Conservation (phyloP, 2,888 invertebrate genomes). For the Aphodius granarius region DNA sequence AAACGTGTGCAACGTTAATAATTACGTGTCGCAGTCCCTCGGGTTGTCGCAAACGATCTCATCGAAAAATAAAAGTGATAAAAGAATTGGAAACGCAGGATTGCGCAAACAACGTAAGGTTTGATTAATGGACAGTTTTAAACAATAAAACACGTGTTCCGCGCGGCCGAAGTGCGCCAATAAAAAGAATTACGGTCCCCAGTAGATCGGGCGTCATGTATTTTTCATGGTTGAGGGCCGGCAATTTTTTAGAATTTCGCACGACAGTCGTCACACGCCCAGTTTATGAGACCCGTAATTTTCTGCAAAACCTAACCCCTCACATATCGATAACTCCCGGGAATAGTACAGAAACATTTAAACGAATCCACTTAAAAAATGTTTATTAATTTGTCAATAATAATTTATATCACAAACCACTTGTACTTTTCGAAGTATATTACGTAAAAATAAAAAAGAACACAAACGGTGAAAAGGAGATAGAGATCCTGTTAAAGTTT, state of each 20-base stretch:
- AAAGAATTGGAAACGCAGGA: slow-evolving; percentile 18
- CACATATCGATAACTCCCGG: slow-evolving; percentile 48
- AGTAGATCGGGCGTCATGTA: slow-evolving; percentile 36
- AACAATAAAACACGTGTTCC: slow-evolving; percentile 28
- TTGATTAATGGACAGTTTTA: slow-evolving; percentile 27
- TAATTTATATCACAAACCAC: too few relatives aligned
- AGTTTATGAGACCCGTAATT: slow-evolving; percentile 43
- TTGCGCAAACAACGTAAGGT: slow-evolving; percentile 26
- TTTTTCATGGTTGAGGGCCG: slow-evolving; percentile 38
- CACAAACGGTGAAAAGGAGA: slow-evolving; percentile 20
- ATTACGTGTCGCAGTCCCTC: background rate
- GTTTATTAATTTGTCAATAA: too few relatives aligned
- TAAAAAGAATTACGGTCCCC: slow-evolving; percentile 39
- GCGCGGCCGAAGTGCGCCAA: slow-evolving; percentile 32
- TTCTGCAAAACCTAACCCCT: slow-evolving; percentile 35
- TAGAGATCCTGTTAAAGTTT: slow-evolving; percentile 35
- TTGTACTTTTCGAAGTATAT: background rate
- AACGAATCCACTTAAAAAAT: too few relatives aligned
- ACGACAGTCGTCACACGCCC: slow-evolving; percentile 48
- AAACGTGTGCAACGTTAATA: background rate
- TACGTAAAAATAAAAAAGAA: slow-evolving; percentile 30
- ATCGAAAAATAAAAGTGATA: background rate
- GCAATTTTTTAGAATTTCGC: slow-evolving; percentile 45
- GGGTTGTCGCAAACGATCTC: background rate
- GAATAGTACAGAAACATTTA: too few relatives aligned